Percentiles rank a stretch among this genome's conserved stretches.
Conservation (phyloP, 1,140 invertebrate species). For the Oppia nitens region DNA sequence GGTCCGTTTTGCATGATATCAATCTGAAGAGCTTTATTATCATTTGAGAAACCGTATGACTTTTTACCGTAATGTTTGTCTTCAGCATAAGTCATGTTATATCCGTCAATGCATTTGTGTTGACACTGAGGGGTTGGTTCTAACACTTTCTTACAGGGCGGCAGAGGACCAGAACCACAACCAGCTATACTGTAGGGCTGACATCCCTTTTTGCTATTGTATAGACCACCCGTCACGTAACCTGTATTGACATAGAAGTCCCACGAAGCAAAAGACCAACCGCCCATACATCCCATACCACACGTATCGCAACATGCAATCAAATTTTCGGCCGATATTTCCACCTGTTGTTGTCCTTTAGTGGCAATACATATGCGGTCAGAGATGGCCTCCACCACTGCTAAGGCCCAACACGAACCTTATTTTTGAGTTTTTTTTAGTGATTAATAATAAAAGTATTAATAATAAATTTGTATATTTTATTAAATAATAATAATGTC, state of each 20-base stretch:
- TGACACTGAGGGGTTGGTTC: conserved; percentile 56
- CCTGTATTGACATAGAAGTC: conserved; percentile 25
- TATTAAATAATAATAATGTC: too few relatives aligned
- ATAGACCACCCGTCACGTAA: conserved; percentile 66
- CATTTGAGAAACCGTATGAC: conserved; percentile 47
- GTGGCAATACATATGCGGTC: conserved; percentile 50
- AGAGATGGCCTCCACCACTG: conserved; percentile 9
- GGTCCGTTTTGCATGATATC: conserved; percentile 77
- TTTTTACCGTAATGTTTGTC: conserved; percentile 56
- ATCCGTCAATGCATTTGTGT: conserved; percentile 46
- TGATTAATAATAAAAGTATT: too few relatives aligned
- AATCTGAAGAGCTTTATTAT: conserved; percentile 51
- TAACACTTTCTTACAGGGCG: conserved; percentile 45
- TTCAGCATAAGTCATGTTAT: conserved; percentile 47
- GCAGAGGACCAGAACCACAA: conserved; percentile 64
- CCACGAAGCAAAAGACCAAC: conserved; percentile 32
- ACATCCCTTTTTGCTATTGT: conserved; percentile 60
- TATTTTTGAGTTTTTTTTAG: too few relatives aligned
- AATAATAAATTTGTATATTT: conserved; percentile 39
- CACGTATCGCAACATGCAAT: conserved; percentile 57
- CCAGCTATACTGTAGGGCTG: conserved; percentile 59
- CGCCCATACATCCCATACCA: conserved; percentile 27
- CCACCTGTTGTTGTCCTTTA: conserved; percentile 27
- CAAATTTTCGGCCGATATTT: conserved; percentile 24
- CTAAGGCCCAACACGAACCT: conserved; percentile 14